Conservation (phyloP, 2,113 vertebrate species). For the Capreolus pygargus region DNA sequence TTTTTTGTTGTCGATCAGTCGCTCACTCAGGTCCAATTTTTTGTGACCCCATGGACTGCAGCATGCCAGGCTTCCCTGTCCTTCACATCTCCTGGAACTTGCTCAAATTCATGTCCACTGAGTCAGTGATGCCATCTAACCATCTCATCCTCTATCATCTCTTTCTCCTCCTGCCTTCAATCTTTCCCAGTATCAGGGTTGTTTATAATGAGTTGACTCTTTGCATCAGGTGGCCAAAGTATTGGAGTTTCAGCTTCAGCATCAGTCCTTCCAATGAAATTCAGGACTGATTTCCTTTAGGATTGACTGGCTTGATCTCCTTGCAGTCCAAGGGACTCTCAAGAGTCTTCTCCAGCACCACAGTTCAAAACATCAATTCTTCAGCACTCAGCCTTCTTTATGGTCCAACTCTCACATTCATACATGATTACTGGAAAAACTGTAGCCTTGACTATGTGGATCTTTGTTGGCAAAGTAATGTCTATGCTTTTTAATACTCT, state of each 20-base stretch:
- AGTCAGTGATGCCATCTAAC: neutral
- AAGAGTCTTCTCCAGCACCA: neutral
- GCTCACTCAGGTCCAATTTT: neutral
- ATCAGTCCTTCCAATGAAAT: neutral
- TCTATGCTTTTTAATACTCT: neutral
- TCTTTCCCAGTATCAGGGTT: neutral
- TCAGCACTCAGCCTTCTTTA: rapidly evolving
- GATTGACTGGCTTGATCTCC: neutral
- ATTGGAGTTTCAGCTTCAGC: neutral
- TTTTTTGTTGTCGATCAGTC: neutral
- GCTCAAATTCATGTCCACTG: neutral
- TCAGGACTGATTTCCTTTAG: neutral
- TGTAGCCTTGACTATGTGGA: neutral
- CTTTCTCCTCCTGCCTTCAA: neutral
- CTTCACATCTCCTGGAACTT: neutral
- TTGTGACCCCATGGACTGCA: rapidly evolving
- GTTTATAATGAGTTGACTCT: neutral
- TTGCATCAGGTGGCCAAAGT: neutral
- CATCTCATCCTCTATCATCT: neutral
- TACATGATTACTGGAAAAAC: neutral
- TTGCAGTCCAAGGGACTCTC: neutral
- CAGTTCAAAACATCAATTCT: neutral
- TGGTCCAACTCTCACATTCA: neutral
- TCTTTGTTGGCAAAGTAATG: neutral
- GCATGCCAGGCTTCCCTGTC: neutral